These are phyloP conservation scores for Pseudococcus longispinus DNA, from an alignment of 2,888 invertebrate genomes.

Conservation along the genomic window DNA sequence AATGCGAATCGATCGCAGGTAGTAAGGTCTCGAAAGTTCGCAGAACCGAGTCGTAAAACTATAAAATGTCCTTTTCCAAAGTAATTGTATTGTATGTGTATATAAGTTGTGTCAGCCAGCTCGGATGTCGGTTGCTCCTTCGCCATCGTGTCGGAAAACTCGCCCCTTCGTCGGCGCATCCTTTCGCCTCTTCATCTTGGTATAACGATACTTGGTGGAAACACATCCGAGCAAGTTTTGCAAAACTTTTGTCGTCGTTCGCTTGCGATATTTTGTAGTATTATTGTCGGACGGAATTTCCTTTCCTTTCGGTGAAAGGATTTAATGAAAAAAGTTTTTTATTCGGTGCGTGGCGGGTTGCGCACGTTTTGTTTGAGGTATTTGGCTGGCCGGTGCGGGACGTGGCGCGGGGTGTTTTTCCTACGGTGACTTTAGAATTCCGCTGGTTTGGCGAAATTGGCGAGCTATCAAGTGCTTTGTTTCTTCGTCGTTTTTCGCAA, in stretches of 20 bases:
- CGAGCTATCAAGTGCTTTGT: not conserved
- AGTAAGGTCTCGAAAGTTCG: too few species aligned
- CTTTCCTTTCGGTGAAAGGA: not conserved
- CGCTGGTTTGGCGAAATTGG: not conserved
- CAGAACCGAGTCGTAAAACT: too few species aligned
- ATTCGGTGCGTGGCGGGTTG: not conserved
- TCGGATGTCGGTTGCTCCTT: not conserved
- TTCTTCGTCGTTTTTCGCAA: not conserved
- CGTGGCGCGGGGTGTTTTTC: not conserved
- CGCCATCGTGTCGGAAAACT: not conserved
- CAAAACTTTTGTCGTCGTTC: not conserved
- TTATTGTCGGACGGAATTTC: constrained; percentile 2
- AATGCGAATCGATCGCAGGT: not conserved
- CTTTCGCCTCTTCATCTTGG: not conserved
- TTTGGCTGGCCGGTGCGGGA: not conserved
- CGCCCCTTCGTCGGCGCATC: not conserved
- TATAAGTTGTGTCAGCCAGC: not conserved
- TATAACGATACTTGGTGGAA: not conserved
- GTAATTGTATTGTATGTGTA: not conserved
- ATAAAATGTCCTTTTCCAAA: too few species aligned
- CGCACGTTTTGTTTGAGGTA: not conserved
- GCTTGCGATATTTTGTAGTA: not conserved
- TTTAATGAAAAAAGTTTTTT: constrained; percentile 18
- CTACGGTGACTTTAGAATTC: not conserved
- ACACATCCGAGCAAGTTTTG: not conserved